These are phyloP conservation scores for Clupea harengus DNA, from an alignment of 2,113 vertebrate genomes.

Conservation along the genomic window DNA sequence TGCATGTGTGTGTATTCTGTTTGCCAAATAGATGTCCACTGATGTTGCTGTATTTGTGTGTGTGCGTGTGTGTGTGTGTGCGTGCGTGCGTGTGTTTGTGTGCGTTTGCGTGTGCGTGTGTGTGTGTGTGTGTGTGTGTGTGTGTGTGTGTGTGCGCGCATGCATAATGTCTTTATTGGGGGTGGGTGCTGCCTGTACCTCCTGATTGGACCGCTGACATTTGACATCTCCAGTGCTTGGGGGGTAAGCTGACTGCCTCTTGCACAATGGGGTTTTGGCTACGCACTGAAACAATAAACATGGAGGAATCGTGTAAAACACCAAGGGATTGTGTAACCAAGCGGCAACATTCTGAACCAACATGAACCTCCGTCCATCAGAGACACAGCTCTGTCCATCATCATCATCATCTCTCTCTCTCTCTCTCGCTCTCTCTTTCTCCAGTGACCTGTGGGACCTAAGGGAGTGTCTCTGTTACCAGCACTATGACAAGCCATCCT, in stretches of 20 bases:
- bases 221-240: conserved; percentile 9
- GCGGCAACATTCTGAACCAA: conserved; percentile 17
- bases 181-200: conserved; percentile 18
- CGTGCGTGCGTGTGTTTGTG: no score
- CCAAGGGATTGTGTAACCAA: conserved; percentile 28
- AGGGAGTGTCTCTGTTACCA: background rate
- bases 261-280: conserved; percentile 34
- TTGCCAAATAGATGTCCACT: conserved; percentile 4
- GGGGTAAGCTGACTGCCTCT: conserved; percentile 21
- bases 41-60: conserved; percentile 25
- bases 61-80: conserved; percentile 18
- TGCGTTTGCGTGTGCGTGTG: conserved; percentile 16
- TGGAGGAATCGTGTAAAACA: conserved; percentile 22
- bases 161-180: background rate
- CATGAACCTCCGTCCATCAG: conserved; percentile 28
- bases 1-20: background rate
- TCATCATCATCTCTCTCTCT: background rate
- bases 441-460: background rate
- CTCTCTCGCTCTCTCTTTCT: background rate
- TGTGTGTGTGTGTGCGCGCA: background rate
- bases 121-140: conserved; percentile 25
- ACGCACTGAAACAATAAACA: conserved; percentile 40
- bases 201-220: conserved; percentile 30
- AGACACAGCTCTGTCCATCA: conserved; percentile 21
- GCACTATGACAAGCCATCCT: background rate